Evolutionary conservation across 2,113 vertebrate genomes (phyloP).

Genomic region (Stercorarius parasiticus): DNA sequence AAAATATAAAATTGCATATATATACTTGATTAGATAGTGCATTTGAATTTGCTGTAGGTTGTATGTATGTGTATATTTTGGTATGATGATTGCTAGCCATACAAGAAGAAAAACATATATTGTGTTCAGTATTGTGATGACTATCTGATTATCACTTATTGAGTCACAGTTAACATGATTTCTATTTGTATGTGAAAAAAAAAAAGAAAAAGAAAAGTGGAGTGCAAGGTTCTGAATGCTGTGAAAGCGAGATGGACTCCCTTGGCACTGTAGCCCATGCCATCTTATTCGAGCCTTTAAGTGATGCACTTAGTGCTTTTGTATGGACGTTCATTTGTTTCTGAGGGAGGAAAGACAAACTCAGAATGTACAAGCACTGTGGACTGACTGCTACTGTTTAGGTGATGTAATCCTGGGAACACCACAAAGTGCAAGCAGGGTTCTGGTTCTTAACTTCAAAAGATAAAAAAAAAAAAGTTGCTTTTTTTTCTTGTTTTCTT

Average conservation of each 20-base stretch:
- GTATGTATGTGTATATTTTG: neutral
- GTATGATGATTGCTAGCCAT: neutral
- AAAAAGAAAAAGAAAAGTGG: neutral
- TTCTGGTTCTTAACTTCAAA: neutral
- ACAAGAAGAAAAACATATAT: neutral
- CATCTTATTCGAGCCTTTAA: neutral
- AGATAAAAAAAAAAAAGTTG: neutral
- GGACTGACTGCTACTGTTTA: neutral
- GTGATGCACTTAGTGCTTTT: neutral
- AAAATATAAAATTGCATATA: neutral
- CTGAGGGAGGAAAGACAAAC: neutral
- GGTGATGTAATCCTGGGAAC: neutral
- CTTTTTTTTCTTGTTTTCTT: neutral
- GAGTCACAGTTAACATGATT: neutral
- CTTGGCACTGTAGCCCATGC: neutral
- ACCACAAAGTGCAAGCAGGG: neutral
- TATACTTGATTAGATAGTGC: neutral
- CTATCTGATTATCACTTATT: neutral
- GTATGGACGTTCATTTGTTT: accelerated
- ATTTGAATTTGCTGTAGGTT: neutral
- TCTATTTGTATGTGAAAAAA: neutral
- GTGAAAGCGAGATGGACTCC: neutral
- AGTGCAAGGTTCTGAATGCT: neutral
- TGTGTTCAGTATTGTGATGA: neutral
- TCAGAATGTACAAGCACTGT: neutral